Evolutionary conservation across 2,113 vertebrate genomes (phyloP).

Genomic region (Charina bottae): DNA sequence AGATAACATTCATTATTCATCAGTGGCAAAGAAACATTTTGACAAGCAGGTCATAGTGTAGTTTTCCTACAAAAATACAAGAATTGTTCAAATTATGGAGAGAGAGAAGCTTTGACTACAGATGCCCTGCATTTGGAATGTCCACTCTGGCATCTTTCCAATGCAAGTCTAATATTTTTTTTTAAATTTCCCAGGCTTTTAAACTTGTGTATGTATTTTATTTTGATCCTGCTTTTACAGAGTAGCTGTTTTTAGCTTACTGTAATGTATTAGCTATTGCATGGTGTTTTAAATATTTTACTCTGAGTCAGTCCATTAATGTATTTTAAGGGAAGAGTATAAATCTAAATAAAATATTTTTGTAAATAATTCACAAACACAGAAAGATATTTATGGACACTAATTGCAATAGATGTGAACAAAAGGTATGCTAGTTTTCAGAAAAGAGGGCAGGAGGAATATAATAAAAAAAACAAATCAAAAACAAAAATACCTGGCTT

Average conservation of each 20-base stretch:
- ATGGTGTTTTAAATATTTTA: constrained; percentile 4
- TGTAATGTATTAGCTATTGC: background rate
- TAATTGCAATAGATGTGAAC: background rate
- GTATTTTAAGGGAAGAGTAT: background rate
- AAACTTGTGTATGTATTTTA: background rate
- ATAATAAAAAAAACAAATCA: background rate
- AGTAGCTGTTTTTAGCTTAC: background rate
- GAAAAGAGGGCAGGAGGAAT: background rate
- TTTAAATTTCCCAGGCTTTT: background rate
- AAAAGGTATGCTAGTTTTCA: background rate
- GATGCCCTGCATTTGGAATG: background rate
- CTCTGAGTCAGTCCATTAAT: background rate
- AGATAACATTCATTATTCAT: background rate
- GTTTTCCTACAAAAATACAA: background rate
- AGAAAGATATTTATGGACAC: background rate
- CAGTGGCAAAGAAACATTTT: background rate
- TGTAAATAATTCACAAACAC: background rate
- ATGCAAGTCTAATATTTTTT: background rate
- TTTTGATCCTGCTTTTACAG: background rate
- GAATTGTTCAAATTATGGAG: background rate
- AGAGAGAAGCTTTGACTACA: background rate
- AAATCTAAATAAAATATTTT: background rate
- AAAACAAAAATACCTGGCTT: background rate
- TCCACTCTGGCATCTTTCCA: background rate
- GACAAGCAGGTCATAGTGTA: background rate